These are phyloP conservation scores for Anaspis maculata DNA, from an alignment of 2,888 invertebrate genomes.

Conservation along the genomic window DNA sequence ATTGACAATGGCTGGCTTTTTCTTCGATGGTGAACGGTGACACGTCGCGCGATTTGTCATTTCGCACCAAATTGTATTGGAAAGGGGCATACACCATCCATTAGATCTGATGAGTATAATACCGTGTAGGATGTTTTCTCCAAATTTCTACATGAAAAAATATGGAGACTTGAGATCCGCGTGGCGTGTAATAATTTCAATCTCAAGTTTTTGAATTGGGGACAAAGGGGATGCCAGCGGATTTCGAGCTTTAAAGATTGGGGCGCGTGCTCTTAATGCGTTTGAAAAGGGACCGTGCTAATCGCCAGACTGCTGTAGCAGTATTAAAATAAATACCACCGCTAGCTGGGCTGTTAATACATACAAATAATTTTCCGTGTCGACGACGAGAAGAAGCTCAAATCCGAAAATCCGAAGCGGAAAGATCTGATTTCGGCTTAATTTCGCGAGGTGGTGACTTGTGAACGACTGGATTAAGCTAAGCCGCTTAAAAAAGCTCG, in stretches of 20 bases:
- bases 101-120: no score
- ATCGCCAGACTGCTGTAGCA: slow-evolving; percentile 12
- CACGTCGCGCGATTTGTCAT: slow-evolving; percentile 17
- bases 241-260: no score
- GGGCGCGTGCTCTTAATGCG: slow-evolving; percentile 10
- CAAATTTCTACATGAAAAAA: no score
- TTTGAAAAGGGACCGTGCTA: slow-evolving; percentile 16
- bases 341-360: no score
- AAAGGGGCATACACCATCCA: slow-evolving; percentile 7
- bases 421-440: slow-evolving; percentile 28
- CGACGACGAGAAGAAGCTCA: slow-evolving; percentile 19
- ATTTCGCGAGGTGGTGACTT: slow-evolving; percentile 30
- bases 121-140: no score
- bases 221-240: no score
- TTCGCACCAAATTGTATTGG: slow-evolving; percentile 15
- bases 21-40: slow-evolving; percentile 4
- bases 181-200: no score
- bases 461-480: slow-evolving; percentile 29
- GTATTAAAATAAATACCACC: slow-evolving; percentile 24
- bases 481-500: slow-evolving; percentile 24
- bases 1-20: slow-evolving; percentile 20
- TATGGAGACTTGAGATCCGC: no score
- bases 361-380: slow-evolving; percentile 21
- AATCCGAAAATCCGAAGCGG: slow-evolving; percentile 16
- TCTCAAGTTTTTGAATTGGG: no score